Evolutionary conservation across 2,113 vertebrate genomes (phyloP), one percentile per base, ranked within the genome.

Genomic region (Eulacestoma nigropectus): DNA sequence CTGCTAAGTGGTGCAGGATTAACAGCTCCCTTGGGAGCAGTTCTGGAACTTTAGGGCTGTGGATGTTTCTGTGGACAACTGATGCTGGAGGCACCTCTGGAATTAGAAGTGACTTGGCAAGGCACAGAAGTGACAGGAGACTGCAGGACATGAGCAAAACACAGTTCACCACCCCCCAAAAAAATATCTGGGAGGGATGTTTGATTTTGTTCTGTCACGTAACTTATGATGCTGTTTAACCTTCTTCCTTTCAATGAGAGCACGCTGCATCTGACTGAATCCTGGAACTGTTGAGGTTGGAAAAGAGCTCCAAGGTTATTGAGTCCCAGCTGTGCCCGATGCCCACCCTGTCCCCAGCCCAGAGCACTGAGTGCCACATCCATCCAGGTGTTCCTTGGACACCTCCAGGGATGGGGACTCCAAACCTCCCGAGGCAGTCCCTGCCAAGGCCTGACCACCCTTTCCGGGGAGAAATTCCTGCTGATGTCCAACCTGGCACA

Each of bases 391-490:
- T 44, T 19, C 56, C 79, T 21, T 3, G 32, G 56, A 1, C 70
- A 65, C 70, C 25, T 42, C 5, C 64, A 70, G 41, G 47, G 39
- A 19, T 39, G 47, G 64, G 29, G 0, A 47, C 44, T 62, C 1
- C 64, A 62, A 8, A 23, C 7, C 30, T 53, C 21, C 41, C 65
- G 42, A 49, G 49, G 65, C 47, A 55, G 11, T 17, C 26, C 59
- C 37, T 46, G 0, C 59, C 60, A 57, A 13, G 0, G 19, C 6
- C 41, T 55, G 23, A 21, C 0, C 47, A 0, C 13, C 49, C 21
- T 72, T 64, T 79, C 56, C 75, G 42, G 10, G 75, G 4, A 0
- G 35, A 63, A 79, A 79, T 79, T 72, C 41, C 65, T 63, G 1
- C 74, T 78, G 29, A 0, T 70, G 39, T 1, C 46, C 83, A 6